These are phyloP conservation scores for Drosophila meridiana DNA, from an alignment of 2,888 invertebrate species.

Conservation along the genomic window DNA sequence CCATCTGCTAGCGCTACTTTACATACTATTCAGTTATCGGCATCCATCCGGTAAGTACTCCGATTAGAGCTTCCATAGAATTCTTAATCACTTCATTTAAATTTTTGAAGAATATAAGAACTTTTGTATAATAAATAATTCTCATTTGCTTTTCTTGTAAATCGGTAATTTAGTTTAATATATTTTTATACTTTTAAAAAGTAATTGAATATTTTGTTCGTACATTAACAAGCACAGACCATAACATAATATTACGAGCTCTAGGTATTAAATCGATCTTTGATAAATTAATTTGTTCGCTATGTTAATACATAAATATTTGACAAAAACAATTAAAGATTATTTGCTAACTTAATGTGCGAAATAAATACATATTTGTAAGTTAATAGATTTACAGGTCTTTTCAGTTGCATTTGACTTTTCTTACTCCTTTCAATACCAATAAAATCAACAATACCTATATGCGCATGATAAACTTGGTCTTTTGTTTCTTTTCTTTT, in stretches of 20 bases:
- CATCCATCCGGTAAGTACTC: not conserved
- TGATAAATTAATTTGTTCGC: slow-evolving; percentile 43
- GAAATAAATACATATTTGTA: slow-evolving; percentile 67
- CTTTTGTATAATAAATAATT: not conserved
- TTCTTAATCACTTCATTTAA: not conserved
- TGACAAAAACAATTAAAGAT: slow-evolving; percentile 53
- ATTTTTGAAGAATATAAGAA: not conserved
- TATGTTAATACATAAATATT: slow-evolving; percentile 46
- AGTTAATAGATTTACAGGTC: slow-evolving; percentile 68
- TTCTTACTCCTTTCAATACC: slow-evolving; percentile 52
- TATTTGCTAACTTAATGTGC: slow-evolving; percentile 69
- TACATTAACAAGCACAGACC: slow-evolving; percentile 63
- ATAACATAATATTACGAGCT: slow-evolving; percentile 52
- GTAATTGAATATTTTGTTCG: slow-evolving; percentile 68
- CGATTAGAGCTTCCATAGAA: no score
- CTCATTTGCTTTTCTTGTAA: slow-evolving; percentile 17
- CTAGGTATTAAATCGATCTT: slow-evolving; percentile 48
- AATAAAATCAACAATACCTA: slow-evolving; percentile 74
- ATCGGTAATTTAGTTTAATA: slow-evolving; percentile 52
- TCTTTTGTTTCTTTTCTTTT: slow-evolving; percentile 15
- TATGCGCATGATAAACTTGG: slow-evolving; percentile 66
- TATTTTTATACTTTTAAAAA: slow-evolving; percentile 71
- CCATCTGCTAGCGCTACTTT: not conserved
- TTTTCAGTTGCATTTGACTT: slow-evolving; percentile 67
- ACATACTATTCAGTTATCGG: not conserved